Base-by-base conservation (phyloP, 2,888 invertebrate species). In the Coenonympha arcania region DNA sequence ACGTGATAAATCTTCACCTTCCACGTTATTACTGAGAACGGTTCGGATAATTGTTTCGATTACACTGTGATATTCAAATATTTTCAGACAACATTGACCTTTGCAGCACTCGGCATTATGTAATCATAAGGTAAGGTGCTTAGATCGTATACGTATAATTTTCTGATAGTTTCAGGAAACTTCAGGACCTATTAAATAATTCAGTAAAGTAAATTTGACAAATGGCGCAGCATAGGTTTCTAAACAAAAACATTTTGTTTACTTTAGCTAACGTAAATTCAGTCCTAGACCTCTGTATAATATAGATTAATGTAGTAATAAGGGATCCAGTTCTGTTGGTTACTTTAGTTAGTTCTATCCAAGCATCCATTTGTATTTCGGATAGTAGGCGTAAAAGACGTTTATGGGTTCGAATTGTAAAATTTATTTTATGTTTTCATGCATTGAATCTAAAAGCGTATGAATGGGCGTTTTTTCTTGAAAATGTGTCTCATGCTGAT, bases 1-100 rank as follows among this genome's bases (percentile, higher is more conserved):
- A 77, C 67, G 69, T 75, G 70, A 83, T 84, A 80, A 79, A 85
- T 84, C 77, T 77, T 62, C 50, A 60, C 63, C 59, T 59, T 61
- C 59, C 61, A 54, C 65, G 62, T 66, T 65, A 68, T 75, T 71
- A 66, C 69, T 63, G 67, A 73, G 72, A 79, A 62, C 66, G 57
- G 69, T 77, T 71, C 59, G 46, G 60, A 67, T 78, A 76, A 79
- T 77, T 78, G 77, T 74, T 71, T 70, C 63, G 59, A 73, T 73
- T 67, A 69, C 18, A 41, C 16, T 22, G 22, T 45, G 24, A 49
- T 18, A 44, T 40, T 50, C 48, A 8, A 16, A 22, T 48, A 55
- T 9, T 26, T 26, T 26, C 8, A 26, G 8, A 1, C 26, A n/a
- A 26, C n/a, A n/a, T n/a, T n/a, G n/a, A n/a, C n/a, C n/a, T n/a